Evolutionary conservation across 53 echinoderm and acorn worm genomes (phyloP).

Genomic region (Astropecten irregularis): DNA sequence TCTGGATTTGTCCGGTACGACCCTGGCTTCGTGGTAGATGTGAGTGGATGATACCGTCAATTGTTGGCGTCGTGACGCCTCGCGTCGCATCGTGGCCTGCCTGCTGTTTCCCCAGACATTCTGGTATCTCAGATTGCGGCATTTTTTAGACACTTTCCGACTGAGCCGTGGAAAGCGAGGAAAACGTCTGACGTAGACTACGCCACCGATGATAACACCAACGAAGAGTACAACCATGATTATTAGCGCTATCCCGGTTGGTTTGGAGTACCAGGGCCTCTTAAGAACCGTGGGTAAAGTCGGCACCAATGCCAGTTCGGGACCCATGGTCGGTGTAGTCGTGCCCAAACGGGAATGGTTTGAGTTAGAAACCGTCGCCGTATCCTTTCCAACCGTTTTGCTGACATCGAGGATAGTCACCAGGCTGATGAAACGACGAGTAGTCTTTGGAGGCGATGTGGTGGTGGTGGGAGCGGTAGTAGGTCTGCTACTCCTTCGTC

Average conservation of each 20-base stretch:
- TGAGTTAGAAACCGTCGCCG: background rate
- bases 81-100: background rate
- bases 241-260: constrained; percentile 35
- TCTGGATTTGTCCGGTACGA: constrained; percentile 20
- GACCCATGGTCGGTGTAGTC: background rate
- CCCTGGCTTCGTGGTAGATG: constrained; percentile 49
- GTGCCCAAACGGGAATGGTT: background rate
- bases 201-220: background rate
- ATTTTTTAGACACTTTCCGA: constrained; percentile 16
- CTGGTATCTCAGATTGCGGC: constrained; percentile 23
- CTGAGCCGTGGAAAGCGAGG: background rate
- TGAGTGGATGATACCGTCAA: constrained; percentile 35
- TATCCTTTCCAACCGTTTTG: background rate
- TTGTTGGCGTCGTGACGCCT: constrained; percentile 2
- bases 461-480: background rate
- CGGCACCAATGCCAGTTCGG: background rate
- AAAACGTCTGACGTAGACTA: constrained; percentile 10
- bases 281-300: constrained; percentile 1
- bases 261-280: constrained; percentile 32
- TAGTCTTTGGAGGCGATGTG: background rate
- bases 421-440: background rate
- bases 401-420: background rate
- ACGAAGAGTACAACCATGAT: constrained; percentile 5
- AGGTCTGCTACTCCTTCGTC: background rate
- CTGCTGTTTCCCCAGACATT: constrained; percentile 26